Evolutionary conservation across 2,113 vertebrate species (phyloP), one percentile per base, ranked within the genome.

Genomic region (Sander vitreus): DNA sequence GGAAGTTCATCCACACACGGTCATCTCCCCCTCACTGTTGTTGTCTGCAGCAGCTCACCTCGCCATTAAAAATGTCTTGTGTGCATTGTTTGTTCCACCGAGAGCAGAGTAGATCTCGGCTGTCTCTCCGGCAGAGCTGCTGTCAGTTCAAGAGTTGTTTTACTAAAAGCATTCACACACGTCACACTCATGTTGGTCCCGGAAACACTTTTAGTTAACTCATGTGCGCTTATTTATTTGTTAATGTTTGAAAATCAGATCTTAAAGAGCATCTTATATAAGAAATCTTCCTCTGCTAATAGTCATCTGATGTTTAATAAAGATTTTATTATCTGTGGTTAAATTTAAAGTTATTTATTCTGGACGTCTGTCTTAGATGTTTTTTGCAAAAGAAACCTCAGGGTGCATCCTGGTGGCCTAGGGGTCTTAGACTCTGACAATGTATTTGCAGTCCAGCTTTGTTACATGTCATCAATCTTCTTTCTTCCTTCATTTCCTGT

Each of bases 11-110:
- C 95, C 95, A 95, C 94, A 95, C 95, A 95, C 95, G 94, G 95
- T 88, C 95, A 93, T 94, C 84, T 92, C 91, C 93, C 94, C 95
- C 95, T 96, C 95, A 92, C 96, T 94, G 96, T 94, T 96, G 58
- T 76, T 58, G 96, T 95, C 94, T 96, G 95, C 96, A 96, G 96
- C 96, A 94, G 95, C 95, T 96, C 96, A 96, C 93, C 93, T 96
- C 92, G 85, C 95, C 96, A 81, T 95, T 96, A 96, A 95, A 97
- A 97, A 96, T 91, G 94, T 95, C 95, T 96, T 63, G 81, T 79
- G 85, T 90, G 78, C 80, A 69, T 96, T 97, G 96, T 96, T 97
- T 96, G 96, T 93, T 95, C 95, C 94, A 89, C 94, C 94, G 96
- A 95, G 92, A 91, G 81, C 77, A 16, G 69, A 82, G 85, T 27